These are phyloP conservation scores for Cladorhizidae sp. DNA, from an alignment of 37 sponge, comb jelly and placozoan species.

Conservation along the genomic window DNA sequence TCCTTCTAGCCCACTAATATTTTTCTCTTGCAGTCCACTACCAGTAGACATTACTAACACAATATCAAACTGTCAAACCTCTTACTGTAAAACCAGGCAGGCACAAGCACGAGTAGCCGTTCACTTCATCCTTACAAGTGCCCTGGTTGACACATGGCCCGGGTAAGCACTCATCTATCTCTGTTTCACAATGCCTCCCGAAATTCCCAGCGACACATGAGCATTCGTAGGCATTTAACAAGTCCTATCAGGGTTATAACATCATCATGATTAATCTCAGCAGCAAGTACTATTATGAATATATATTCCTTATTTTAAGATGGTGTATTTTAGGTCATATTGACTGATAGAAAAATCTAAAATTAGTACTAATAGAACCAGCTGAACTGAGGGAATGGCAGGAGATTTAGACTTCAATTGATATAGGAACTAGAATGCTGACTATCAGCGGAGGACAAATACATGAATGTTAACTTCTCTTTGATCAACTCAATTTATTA, in stretches of 20 bases:
- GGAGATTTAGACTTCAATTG: no score
- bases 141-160: constrained; percentile 70
- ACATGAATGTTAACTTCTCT: no score
- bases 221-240: constrained; percentile 45
- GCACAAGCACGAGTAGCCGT: constrained; percentile 62
- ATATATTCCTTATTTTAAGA: not conserved
- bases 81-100: constrained; percentile 58
- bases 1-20: no score
- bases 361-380: not conserved
- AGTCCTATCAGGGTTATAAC: constrained; percentile 2
- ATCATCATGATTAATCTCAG: not conserved
- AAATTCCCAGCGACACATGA: constrained; percentile 56
- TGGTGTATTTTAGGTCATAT: not conserved
- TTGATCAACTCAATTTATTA: no score
- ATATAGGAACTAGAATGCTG: no score
- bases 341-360: not conserved
- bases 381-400: no score
- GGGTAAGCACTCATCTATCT: constrained; percentile 60
- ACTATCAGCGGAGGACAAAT: no score
- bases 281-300: not conserved
- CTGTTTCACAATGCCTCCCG: constrained; percentile 64
- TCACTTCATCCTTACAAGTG: constrained; percentile 52
- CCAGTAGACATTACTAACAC: no score
- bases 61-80: no score
- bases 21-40: no score